A percentile compares a stretch with the other conserved stretches of the same genome.
Evolutionary conservation across 2,888 invertebrate species (phyloP).

Genomic region (Mantis religiosa): DNA sequence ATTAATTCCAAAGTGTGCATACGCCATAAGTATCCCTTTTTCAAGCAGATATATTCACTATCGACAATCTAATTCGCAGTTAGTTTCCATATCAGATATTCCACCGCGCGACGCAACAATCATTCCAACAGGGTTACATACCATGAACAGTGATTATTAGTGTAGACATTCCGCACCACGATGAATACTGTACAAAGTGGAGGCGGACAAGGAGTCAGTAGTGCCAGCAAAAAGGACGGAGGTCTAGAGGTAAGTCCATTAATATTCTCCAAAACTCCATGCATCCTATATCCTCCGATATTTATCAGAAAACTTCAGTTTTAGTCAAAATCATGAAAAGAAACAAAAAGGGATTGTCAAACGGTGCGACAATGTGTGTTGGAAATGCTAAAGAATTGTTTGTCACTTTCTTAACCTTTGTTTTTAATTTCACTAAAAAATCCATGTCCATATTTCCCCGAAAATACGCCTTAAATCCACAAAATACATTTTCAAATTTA

Average conservation of each 20-base stretch:
- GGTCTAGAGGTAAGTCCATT: neutral
- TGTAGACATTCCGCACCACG: neutral
- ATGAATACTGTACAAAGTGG: slow-evolving; percentile 12
- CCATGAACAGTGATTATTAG: neutral
- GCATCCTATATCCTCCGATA: too few relatives aligned
- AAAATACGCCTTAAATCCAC: too few relatives aligned
- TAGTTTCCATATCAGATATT: neutral
- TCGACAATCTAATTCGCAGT: neutral
- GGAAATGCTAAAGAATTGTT: too few relatives aligned
- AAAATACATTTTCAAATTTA: too few relatives aligned
- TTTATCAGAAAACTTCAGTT: too few relatives aligned
- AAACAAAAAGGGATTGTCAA: too few relatives aligned
- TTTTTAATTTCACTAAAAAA: too few relatives aligned
- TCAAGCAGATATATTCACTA: neutral
- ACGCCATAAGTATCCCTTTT: neutral
- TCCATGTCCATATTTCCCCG: too few relatives aligned
- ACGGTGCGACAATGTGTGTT: too few relatives aligned
- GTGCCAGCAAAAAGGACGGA: neutral
- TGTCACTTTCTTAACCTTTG: too few relatives aligned
- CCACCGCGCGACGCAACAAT: neutral
- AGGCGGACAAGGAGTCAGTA: neutral
- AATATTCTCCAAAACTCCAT: too few relatives aligned
- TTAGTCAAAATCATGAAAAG: too few relatives aligned
- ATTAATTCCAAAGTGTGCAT: neutral
- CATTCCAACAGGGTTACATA: neutral